These are phyloP conservation scores for Astreopora myriophthalma DNA, from an alignment of 64 coral and sea anemone genomes.

Conservation along the genomic window DNA sequence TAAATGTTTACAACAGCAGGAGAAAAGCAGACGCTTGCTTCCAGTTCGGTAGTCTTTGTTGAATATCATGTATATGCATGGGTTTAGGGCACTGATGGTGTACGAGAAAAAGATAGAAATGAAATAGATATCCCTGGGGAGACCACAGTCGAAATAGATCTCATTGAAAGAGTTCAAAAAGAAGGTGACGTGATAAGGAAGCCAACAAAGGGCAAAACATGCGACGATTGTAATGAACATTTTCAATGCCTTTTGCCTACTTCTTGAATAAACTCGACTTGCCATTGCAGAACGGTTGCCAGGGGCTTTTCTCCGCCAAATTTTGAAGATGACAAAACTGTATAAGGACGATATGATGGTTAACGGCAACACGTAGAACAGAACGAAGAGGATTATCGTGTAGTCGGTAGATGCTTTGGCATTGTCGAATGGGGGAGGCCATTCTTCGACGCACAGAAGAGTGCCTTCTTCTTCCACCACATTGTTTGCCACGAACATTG, in stretches of 20 bases:
- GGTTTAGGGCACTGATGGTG: slow-evolving; percentile 55
- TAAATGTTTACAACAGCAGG: background rate
- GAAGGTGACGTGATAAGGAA: slow-evolving; percentile 42
- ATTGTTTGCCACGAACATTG: slow-evolving; percentile 35
- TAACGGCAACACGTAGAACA: slow-evolving; percentile 57
- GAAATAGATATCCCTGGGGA: background rate
- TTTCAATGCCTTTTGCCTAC: slow-evolving; percentile 28
- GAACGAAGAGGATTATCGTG: slow-evolving; percentile 60
- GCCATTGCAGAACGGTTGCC: slow-evolving; percentile 17
- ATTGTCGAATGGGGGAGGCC: slow-evolving; percentile 44
- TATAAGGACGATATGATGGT: slow-evolving; percentile 55
- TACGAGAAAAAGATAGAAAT: slow-evolving; percentile 19
- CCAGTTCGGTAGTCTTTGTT: slow-evolving; percentile 55
- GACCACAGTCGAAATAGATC: background rate
- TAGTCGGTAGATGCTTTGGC: slow-evolving; percentile 28
- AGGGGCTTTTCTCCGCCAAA: slow-evolving; percentile 62
- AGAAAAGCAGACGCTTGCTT: background rate
- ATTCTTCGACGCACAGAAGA: slow-evolving; percentile 45
- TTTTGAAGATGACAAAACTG: slow-evolving; percentile 19
- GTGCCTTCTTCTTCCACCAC: background rate
- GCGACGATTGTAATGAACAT: slow-evolving; percentile 51
- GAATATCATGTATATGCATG: slow-evolving; percentile 62
- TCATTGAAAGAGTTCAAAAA: slow-evolving; percentile 28
- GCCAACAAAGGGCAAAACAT: slow-evolving; percentile 59
- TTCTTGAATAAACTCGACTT: slow-evolving; percentile 5